Evolutionary conservation across 2,113 vertebrate species (phyloP).

Genomic region (Solea solea): DNA sequence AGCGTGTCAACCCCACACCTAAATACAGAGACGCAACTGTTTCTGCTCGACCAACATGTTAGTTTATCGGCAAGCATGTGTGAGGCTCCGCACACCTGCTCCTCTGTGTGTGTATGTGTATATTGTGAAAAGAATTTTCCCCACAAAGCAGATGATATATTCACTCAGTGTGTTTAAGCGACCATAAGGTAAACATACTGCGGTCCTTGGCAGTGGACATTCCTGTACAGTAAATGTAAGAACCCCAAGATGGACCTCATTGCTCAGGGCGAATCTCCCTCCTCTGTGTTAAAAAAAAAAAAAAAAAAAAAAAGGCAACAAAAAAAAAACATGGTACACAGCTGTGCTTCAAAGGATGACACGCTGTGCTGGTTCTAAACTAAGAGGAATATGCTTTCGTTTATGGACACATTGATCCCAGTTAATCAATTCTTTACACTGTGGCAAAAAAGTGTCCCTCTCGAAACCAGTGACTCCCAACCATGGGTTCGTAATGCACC

Average conservation of each 20-base stretch:
- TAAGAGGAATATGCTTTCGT: conserved; percentile 69
- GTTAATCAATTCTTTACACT: conserved; percentile 21
- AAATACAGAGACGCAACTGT: conserved; percentile 50
- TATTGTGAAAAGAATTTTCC: conserved; percentile 10
- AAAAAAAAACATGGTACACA: conserved; percentile 65
- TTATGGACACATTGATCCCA: conserved; percentile 53
- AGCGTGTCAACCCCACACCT: conserved; percentile 50
- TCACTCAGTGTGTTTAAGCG: conserved; percentile 18
- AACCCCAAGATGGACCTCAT: conserved; percentile 40
- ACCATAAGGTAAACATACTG: conserved; percentile 32
- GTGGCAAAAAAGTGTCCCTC: neutral
- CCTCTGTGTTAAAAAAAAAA: conserved; percentile 25
- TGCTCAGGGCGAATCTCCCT: conserved; percentile 26
- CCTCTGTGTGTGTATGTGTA: neutral
- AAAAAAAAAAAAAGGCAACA: conserved; percentile 25
- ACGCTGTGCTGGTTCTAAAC: conserved; percentile 63
- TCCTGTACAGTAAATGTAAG: conserved; percentile 45
- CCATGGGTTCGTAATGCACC: neutral
- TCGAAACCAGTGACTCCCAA: neutral
- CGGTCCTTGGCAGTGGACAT: conserved; percentile 15
- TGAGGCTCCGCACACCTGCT: conserved; percentile 34
- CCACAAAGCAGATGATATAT: conserved; percentile 18
- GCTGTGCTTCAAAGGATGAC: conserved; percentile 81
- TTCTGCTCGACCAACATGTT: conserved; percentile 22
- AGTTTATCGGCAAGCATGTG: conserved; percentile 8